Evolutionary conservation across 2,797 vertebrate genomes (phyloP).

Genomic region (Amniataba percoides): DNA sequence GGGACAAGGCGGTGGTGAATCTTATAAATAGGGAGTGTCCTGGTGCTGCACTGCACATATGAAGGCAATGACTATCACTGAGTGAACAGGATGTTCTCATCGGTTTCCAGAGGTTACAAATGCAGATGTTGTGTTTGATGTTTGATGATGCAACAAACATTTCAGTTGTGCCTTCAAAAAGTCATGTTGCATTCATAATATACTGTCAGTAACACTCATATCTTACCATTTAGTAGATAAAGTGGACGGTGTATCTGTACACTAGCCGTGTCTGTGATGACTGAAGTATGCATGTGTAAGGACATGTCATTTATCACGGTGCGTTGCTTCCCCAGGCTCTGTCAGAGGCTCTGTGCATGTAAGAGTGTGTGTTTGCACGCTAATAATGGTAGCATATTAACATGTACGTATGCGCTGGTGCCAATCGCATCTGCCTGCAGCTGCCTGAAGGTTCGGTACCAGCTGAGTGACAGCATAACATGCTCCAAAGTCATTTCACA

Average conservation of each 20-base stretch:
- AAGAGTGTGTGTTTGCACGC: conserved; percentile 13
- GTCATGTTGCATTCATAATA: conserved; percentile 9
- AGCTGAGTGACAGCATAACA: conserved; percentile 62
- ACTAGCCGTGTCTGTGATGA: background rate
- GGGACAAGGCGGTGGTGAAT: background rate
- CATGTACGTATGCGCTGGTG: conserved; percentile 54
- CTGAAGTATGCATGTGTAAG: conserved; percentile 22
- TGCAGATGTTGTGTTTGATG: background rate
- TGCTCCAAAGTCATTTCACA: conserved; percentile 62
- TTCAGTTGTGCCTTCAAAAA: background rate
- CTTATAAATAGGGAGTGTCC: background rate
- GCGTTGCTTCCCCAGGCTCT: conserved; percentile 13
- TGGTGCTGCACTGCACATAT: background rate
- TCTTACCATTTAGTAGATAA: conserved; percentile 19
- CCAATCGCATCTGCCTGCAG: conserved; percentile 48
- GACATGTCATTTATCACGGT: conserved; percentile 38
- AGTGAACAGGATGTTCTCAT: background rate
- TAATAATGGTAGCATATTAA: conserved; percentile 23
- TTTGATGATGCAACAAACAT: background rate
- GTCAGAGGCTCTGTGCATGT: conserved; percentile 13
- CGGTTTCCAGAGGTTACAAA: no score
- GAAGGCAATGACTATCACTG: background rate
- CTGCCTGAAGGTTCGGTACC: conserved; percentile 62
- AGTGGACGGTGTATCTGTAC: conserved; percentile 17
- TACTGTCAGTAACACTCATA: background rate